phyloP scores from a whole-genome alignment of 2,888 invertebrate species.

The Argyresthia goedartella region DNA sequence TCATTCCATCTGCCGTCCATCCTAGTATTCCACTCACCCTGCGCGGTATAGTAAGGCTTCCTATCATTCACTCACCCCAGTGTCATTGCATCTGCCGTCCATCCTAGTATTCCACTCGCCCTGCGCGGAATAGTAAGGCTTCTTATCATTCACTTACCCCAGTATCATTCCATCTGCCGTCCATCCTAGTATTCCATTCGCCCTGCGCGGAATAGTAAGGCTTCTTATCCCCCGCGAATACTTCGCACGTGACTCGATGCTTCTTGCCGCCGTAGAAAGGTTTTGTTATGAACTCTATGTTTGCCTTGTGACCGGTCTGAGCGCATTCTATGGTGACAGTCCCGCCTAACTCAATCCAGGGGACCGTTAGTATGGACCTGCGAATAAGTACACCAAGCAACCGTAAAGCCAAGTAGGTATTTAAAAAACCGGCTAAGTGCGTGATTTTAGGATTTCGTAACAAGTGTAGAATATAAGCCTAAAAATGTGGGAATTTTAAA shows the following conservation, averaged over 20 bases:
- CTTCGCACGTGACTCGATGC: conserved; percentile 87
- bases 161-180: conserved; percentile 86
- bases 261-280: conserved; percentile 98
- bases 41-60: too few species aligned
- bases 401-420: too few species aligned
- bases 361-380: conserved; percentile 96
- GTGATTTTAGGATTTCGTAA: too few species aligned
- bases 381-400: conserved; percentile 1
- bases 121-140: too few species aligned
- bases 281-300: conserved; percentile 96
- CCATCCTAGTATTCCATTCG: conserved; percentile 98
- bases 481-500: too few species aligned
- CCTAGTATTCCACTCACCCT: too few species aligned
- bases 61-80: too few species aligned
- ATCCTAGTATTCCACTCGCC: too few species aligned
- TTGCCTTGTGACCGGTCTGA: conserved; percentile 93
- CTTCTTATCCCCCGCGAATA: conserved; percentile 86
- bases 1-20: too few species aligned
- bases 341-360: conserved; percentile 99
- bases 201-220: conserved; percentile 91
- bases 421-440: too few species aligned
- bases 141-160: conserved; percentile 58
- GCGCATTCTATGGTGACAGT: conserved; percentile 90
- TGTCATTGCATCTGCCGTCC: too few species aligned
- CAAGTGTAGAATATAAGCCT: too few species aligned